Base-by-base conservation (phyloP, 1,140 invertebrate genomes). In the Meloidogyne floridensis region DNA sequence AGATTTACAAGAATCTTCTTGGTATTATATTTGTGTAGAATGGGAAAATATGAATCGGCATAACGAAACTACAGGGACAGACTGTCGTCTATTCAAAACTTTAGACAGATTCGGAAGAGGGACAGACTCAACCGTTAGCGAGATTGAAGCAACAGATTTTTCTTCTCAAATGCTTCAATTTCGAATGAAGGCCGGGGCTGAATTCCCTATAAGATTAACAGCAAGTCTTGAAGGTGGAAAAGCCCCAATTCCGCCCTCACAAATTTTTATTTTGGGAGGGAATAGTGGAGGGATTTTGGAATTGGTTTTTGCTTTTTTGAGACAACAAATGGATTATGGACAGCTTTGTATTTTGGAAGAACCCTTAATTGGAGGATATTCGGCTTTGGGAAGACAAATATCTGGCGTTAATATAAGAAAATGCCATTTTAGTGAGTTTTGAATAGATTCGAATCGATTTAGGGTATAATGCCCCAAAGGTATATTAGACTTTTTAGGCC, bases 11-110 rank as follows among this genome's bases (percentile, higher is more conserved):
- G 85, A 86, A 74, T 6, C 59, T 15, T 78, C 80, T 8, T 86
- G 85, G 85, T 85, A 86, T 75, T 87, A 87, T 78, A 18, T 86
- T 32, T 86, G 85, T 75, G 70, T 86, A 5, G 85, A 86, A 59
- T 86, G 84, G 84, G 85, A 86, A 59, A 86, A 86, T 65, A 86
- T 86, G 82, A 86, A 86, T 53, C 83, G 85, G 20, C 84, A 86
- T 53, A 86, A 86, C 54, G 85, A 86, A 72, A 86, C 85, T n/a
- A 86, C 86, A 9, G 85, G 85, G 1, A 84, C 86, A 20, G 86
- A 87, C 42, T 86, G 86, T 53, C 80, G 86, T 3, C 42, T 85
- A 7, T 84, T 83, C 20, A 43, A 86, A 65, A 86, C 85, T 13
- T 71, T 86, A 18, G 85, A 87, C 59, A 43, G 84, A 9, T 87